Evolutionary conservation across 1,140 invertebrate species (phyloP), one percentile per base, ranked within the genome.

Genomic region (Brachionus plicatilis): DNA sequence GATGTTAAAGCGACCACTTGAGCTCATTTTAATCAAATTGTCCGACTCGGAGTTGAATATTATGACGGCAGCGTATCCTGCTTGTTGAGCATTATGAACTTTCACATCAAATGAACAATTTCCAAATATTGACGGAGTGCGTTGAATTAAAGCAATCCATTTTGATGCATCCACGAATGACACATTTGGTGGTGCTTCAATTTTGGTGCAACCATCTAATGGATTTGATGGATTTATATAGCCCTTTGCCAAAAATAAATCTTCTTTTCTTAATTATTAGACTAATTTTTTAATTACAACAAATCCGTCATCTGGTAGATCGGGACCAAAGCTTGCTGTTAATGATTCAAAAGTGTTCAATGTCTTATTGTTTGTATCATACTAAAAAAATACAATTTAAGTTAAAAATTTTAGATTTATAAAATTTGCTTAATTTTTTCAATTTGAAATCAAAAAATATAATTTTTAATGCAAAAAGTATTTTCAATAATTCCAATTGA

Each of bases 51-150:
- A 84, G 20, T 84, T 84, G 24, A 50, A 84, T 27, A 84, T 60
- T 27, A 84, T 84, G 17, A 47, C 83, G 1, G 83, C 83, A 41
- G 66, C 45, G 27, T 75, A 84, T 9, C 68, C 68, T 4, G 83
- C 83, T 78, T 17, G 14, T 84, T 84, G 45, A 65, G 72, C 83
- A 65, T 84, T 72, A 7, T 60, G 53, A 60, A 84, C 68, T 43
- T 84, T 84, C 9, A 84, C 60, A 56, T 84, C 79, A 37, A 82
- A 82, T 14, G 79, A 82, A 47, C 79, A 82, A 82, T 82, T 82
- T 24, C 79, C 65, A 27, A 82, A 82, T 9, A 82, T 65, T 12
- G 60, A 37, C 27, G 41, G 60, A 17, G 82, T 83, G 9, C 82
- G 82, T 68, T 68, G 65, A 70, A 83, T 83, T 1, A 83, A 14